Evolutionary conservation across 2,797 vertebrate species (phyloP), one percentile per base, ranked within the genome.

Genomic region (Apodemus agrarius): DNA sequence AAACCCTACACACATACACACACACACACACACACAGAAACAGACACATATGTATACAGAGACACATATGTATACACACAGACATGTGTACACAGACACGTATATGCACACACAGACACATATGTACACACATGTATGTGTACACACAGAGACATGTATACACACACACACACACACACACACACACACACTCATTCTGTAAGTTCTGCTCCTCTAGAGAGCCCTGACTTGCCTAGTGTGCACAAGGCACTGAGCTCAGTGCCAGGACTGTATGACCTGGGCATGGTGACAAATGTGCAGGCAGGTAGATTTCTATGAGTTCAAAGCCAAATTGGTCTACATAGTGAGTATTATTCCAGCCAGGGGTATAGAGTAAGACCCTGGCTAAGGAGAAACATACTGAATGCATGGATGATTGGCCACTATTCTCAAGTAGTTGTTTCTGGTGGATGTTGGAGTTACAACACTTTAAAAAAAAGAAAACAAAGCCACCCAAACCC

Each of bases 401-500:
- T 19, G 82, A 96, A 86, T 40, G 96, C 2, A 46, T 76, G 34
- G 75, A 80, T 82, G 61, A 52, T 2, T 94, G 57, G 49, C 9
- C 57, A 81, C 52, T 88, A 94, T 63, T 93, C 95, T 49, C 12
- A 83, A 92, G 16, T 86, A 65, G 10, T 43, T 80, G 12, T 22
- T 88, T 88, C 90, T 90, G 34, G 17, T 93, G 29, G 54, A 84
- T 29, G 37, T 93, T 80, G 46, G 89, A 86, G 63, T 94, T 95
- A 88, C 34, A 86, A 0, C 91, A 94, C 61, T 54, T 82, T 57
- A 94, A 72, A 83, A 72, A 83, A 89, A 93, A 90, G 91, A 46
- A 89, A 96, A 93, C 57, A 46, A 80, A 79, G 37, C 52, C 13
- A 57, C 19, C 21, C 65, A 75, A 95, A 87, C 80, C 46, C 37